Evolutionary conservation across 2,113 vertebrate genomes (phyloP).

Genomic region (Chamaea fasciata): DNA sequence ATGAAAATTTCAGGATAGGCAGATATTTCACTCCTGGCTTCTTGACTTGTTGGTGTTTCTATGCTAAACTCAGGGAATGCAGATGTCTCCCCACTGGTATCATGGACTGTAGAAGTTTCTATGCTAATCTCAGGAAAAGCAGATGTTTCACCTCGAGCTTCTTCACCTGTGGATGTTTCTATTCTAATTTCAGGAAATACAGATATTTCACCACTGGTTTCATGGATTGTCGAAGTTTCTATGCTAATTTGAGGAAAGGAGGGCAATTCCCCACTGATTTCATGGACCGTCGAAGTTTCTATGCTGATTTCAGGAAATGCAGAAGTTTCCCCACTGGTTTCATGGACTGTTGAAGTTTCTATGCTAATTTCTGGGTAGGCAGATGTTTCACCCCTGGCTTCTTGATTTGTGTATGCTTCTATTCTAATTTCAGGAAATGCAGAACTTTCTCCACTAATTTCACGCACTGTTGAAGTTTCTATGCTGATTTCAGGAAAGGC

Average conservation of each 20-base stretch:
- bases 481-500: conserved; percentile 60
- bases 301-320: conserved; percentile 57
- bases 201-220: conserved; percentile 31
- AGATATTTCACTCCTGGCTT: conserved; percentile 45
- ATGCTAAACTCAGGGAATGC: conserved; percentile 27
- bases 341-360: conserved; percentile 31
- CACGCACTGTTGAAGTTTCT: conserved; percentile 15
- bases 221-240: conserved; percentile 28
- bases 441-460: conserved; percentile 58
- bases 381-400: conserved; percentile 18
- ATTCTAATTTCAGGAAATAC: neutral
- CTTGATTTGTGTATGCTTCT: conserved; percentile 31
- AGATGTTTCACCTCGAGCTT: conserved; percentile 55
- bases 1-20: conserved; percentile 26
- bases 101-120: conserved; percentile 28
- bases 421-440: conserved; percentile 42
- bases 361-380: conserved; percentile 61
- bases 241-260: conserved; percentile 28
- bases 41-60: neutral
- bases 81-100: conserved; percentile 3
- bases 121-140: neutral
- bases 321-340: conserved; percentile 42
- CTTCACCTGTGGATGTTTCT: conserved; percentile 48
- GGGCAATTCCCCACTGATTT: conserved; percentile 59
- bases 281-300: conserved; percentile 24